Evolutionary conservation across 2,888 invertebrate species (phyloP).

Genomic region (Pseudococcus jackbeardsleyi): DNA sequence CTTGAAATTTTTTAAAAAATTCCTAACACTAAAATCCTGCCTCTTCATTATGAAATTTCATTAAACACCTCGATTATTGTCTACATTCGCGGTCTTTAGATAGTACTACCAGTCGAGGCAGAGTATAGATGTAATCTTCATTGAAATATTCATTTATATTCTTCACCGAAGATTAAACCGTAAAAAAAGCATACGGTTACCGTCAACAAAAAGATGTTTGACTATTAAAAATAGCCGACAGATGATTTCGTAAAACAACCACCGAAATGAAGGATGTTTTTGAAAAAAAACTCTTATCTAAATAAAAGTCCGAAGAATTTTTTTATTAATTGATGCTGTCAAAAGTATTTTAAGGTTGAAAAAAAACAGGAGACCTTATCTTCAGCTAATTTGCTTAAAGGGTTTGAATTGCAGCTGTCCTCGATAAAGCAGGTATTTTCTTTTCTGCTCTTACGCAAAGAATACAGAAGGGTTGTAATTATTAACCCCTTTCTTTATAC

Average conservation of each 20-base stretch:
- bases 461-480: slow-evolving; percentile 59
- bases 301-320: slow-evolving; percentile 58
- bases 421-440: slow-evolving; percentile 56
- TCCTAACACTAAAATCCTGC: too few species aligned
- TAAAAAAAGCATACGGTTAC: slow-evolving; percentile 42
- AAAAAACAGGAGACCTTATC: slow-evolving; percentile 59
- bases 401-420: slow-evolving; percentile 61
- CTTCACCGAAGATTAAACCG: slow-evolving; percentile 22
- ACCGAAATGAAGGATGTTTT: slow-evolving; percentile 43
- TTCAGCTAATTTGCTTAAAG: slow-evolving; percentile 61
- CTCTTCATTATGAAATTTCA: too few species aligned
- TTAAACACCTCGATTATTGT: too few species aligned
- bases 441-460: slow-evolving; percentile 37
- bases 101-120: neutral
- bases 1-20: too few species aligned
- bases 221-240: slow-evolving; percentile 60
- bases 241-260: slow-evolving; percentile 55
- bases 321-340: slow-evolving; percentile 62
- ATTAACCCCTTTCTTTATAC: slow-evolving; percentile 56
- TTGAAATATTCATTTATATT: neutral
- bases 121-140: neutral
- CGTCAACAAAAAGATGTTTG: slow-evolving; percentile 42
- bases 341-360: slow-evolving; percentile 44
- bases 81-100: too few species aligned
- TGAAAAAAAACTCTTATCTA: slow-evolving; percentile 48